phyloP scores from a whole-genome alignment of 1,140 invertebrate genomes.

The Drosophila nebulosa region DNA sequence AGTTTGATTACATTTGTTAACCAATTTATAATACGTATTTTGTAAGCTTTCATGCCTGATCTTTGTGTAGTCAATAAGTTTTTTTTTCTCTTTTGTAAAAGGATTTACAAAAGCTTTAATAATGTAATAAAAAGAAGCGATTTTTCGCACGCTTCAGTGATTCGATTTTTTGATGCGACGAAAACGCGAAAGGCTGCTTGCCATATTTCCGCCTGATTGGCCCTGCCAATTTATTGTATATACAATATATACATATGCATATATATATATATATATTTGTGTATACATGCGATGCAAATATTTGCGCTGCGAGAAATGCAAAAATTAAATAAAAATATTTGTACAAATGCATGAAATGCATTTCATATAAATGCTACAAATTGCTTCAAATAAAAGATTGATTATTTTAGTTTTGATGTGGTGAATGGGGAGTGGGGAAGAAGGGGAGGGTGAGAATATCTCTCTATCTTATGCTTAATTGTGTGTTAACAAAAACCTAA shows the following conservation, averaged over 20 bases:
- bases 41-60: too few relatives aligned
- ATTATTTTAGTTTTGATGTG: not conserved
- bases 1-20: too few relatives aligned
- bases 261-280: not conserved
- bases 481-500: not conserved
- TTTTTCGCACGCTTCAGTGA: not conserved
- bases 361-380: not conserved
- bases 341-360: not conserved
- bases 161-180: not conserved
- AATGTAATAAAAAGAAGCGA: not conserved
- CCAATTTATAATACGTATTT: too few relatives aligned
- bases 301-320: not conserved
- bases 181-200: not conserved
- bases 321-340: slow-evolving; percentile 16
- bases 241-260: not conserved
- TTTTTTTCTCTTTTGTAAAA: not conserved
- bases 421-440: too few relatives aligned
- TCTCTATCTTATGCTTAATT: not conserved
- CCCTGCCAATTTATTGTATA: not conserved
- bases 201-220: not conserved
- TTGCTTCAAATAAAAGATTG: not conserved
- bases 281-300: not conserved
- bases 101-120: not conserved
- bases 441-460: too few relatives aligned
- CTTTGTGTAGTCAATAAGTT: not conserved